A percentile compares a stretch with the other conserved stretches of the same genome.
These are phyloP conservation scores for Chelonoidis abingdonii DNA, from an alignment of 2,113 vertebrate genomes.

Conservation along the genomic window DNA sequence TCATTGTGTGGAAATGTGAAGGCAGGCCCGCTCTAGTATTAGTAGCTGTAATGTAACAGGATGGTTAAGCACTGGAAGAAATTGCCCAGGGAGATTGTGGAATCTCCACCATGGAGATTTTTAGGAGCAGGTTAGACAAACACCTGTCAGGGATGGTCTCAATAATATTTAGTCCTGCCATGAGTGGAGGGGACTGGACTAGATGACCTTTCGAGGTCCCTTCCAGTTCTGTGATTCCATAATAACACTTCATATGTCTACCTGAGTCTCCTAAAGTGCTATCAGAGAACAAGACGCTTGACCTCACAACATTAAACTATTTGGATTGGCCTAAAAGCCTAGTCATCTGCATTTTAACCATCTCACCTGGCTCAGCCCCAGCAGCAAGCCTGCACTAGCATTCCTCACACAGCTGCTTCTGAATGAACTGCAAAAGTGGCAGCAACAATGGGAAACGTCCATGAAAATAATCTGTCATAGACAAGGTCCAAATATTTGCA, in stretches of 20 bases:
- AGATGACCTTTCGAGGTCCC: too few relatives aligned
- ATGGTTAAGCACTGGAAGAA: too few relatives aligned
- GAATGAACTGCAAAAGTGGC: background rate
- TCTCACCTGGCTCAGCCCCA: background rate
- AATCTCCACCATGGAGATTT: too few relatives aligned
- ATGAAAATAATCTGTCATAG: constrained; percentile 37
- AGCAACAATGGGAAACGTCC: constrained; percentile 8
- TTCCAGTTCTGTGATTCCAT: too few relatives aligned
- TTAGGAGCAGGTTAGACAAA: too few relatives aligned
- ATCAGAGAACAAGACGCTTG: background rate
- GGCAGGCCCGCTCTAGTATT: rapidly evolving
- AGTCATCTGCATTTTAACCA: background rate
- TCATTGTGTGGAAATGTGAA: background rate
- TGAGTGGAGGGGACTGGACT: too few relatives aligned
- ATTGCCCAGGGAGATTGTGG: too few relatives aligned
- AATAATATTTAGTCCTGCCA: too few relatives aligned
- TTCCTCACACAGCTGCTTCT: background rate
- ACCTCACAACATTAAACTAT: background rate
- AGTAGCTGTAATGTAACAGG: too few relatives aligned
- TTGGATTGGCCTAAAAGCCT: background rate
- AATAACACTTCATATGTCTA: background rate
- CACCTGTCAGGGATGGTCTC: too few relatives aligned
- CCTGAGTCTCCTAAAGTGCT: background rate
- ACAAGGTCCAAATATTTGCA: background rate
- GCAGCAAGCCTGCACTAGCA: background rate